phyloP scores from a whole-genome alignment of 2,888 invertebrate genomes.

The Clanis bilineata region DNA sequence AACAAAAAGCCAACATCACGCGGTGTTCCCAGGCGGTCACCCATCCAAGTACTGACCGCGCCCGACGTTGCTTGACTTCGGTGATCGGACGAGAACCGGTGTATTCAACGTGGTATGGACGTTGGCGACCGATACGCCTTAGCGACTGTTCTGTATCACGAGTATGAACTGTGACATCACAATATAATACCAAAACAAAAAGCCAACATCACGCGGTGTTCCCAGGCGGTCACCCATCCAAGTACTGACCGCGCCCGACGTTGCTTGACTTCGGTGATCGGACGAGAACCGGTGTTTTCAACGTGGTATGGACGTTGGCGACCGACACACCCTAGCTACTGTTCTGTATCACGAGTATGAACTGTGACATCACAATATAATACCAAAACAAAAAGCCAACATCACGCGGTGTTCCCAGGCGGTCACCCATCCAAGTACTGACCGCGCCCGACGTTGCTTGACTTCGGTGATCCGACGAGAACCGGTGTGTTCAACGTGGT shows the following conservation, averaged over 20 bases:
- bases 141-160: no score
- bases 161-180: no score
- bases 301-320: constrained; percentile 19
- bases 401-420: constrained; percentile 59
- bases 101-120: constrained; percentile 55
- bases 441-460: constrained; percentile 77
- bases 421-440: constrained; percentile 79
- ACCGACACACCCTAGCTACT: no score
- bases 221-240: constrained; percentile 77
- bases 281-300: constrained; percentile 69
- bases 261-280: constrained; percentile 79
- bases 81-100: constrained; percentile 74
- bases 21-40: constrained; percentile 71
- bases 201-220: constrained; percentile 51
- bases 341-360: no score
- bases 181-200: constrained; percentile 33
- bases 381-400: constrained; percentile 40
- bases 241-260: constrained; percentile 77
- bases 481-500: constrained; percentile 49
- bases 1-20: constrained; percentile 49
- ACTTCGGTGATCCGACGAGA: constrained; percentile 79
- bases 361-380: no score
- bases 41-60: constrained; percentile 78
- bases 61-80: constrained; percentile 79
- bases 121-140: no score